phyloP scores from a whole-genome alignment of 1,140 invertebrate species.

The Brachionus asplanchnoidis region DNA sequence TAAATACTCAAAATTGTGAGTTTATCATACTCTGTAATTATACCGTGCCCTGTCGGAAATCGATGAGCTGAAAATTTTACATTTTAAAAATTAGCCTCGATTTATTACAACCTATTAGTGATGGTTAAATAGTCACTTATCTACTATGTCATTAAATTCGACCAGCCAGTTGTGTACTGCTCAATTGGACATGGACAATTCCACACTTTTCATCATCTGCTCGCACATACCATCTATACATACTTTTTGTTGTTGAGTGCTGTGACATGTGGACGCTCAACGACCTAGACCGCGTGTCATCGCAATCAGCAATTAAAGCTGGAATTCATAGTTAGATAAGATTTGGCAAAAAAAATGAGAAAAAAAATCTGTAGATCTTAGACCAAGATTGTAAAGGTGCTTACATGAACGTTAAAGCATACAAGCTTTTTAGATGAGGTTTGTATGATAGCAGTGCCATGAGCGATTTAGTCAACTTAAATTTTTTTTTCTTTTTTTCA shows the following conservation, averaged over 20 bases:
- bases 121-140: not conserved
- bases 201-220: not conserved
- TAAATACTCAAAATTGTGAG: conserved; percentile 8
- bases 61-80: not conserved
- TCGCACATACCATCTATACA: not conserved
- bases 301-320: not conserved
- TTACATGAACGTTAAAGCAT: conserved; percentile 25
- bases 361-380: conserved; percentile 7
- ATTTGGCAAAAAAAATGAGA: not conserved
- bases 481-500: not conserved
- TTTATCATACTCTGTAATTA: conserved; percentile 32
- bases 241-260: not conserved
- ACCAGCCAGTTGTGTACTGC: not conserved
- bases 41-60: not conserved
- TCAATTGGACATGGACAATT: not conserved
- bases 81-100: not conserved
- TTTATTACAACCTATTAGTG: not conserved
- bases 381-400: not conserved
- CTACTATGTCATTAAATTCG: not conserved
- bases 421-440: conserved; percentile 19
- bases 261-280: not conserved
- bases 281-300: not conserved
- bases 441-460: conserved; percentile 17
- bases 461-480: conserved; percentile 6
- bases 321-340: conserved; percentile 21